phyloP scores from a whole-genome alignment of 23 tunicate species.

The Aplidium turbinatum region DNA sequence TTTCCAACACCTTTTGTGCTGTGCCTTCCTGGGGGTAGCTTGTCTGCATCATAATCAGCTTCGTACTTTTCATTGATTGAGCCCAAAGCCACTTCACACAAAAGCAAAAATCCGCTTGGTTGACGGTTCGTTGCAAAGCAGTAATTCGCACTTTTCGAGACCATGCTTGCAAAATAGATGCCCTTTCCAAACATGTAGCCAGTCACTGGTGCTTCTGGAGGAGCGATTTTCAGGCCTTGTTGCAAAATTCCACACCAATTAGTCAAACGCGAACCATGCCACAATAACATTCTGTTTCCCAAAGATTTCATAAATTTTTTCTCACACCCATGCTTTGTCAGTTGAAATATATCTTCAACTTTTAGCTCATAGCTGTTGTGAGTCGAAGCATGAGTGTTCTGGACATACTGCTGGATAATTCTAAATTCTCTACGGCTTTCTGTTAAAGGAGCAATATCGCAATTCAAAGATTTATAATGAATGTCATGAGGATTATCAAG shows the following conservation, averaged over 20 bases:
- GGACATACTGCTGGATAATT: constrained; percentile 43
- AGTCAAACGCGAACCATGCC: constrained; percentile 86
- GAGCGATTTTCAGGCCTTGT: constrained; percentile 74
- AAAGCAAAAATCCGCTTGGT: constrained; percentile 61
- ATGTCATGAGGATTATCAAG: constrained; percentile 34
- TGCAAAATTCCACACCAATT: constrained; percentile 83
- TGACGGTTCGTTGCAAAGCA: constrained; percentile 59
- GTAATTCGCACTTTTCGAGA: constrained; percentile 83
- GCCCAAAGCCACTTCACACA: constrained; percentile 87
- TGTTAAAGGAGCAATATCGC: constrained; percentile 50
- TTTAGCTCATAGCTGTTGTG: constrained; percentile 53
- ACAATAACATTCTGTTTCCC: constrained; percentile 56
- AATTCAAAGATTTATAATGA: constrained; percentile 53
- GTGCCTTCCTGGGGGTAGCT: constrained; percentile 57
- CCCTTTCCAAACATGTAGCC: constrained; percentile 93
- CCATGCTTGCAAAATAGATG: constrained; percentile 84
- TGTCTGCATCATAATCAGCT: constrained; percentile 68
- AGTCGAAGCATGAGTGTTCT: constrained; percentile 70
- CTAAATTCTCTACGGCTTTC: constrained; percentile 21
- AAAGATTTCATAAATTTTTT: constrained; percentile 41
- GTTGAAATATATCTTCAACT: constrained; percentile 45
- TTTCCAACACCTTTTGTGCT: constrained; percentile 72
- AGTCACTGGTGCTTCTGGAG: constrained; percentile 79
- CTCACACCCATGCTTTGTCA: constrained; percentile 29
- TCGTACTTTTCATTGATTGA: constrained; percentile 38